phyloP scores from a whole-genome alignment of 2,888 invertebrate genomes.

The Leucophenga maculata region DNA sequence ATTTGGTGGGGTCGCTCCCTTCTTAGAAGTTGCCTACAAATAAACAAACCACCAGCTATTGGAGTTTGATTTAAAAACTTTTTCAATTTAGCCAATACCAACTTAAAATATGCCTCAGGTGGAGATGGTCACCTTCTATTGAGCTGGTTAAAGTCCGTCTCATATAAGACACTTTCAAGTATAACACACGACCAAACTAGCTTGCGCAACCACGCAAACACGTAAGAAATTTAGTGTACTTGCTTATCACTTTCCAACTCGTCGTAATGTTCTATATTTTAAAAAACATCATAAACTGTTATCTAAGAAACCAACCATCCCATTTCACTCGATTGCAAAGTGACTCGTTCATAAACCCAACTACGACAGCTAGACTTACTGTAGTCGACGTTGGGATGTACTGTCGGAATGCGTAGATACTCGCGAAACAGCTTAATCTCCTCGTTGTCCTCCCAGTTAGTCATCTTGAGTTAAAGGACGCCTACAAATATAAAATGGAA shows the following conservation, averaged over 20 bases:
- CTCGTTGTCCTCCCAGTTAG: slow-evolving; percentile 71
- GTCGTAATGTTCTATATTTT: not conserved
- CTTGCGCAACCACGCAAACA: not conserved
- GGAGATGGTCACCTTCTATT: too few relatives aligned
- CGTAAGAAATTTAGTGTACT: not conserved
- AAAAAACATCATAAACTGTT: not conserved
- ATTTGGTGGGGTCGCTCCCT: too few relatives aligned
- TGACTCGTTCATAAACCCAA: too few relatives aligned
- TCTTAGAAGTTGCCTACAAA: too few relatives aligned
- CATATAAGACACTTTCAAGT: too few relatives aligned
- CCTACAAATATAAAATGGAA: slow-evolving; percentile 42
- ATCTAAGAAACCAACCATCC: not conserved
- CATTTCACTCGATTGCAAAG: too few relatives aligned
- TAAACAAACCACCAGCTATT: too few relatives aligned
- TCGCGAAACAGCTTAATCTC: slow-evolving; percentile 84
- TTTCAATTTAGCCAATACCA: too few relatives aligned
- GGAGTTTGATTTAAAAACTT: too few relatives aligned
- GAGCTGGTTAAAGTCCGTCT: too few relatives aligned
- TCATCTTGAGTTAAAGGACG: slow-evolving; percentile 37
- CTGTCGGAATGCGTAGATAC: slow-evolving; percentile 86
- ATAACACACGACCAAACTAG: not conserved
- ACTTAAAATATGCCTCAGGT: too few relatives aligned
- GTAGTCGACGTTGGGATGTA: slow-evolving; percentile 88
- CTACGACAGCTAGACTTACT: slow-evolving; percentile 74
- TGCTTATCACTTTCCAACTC: not conserved